Evolutionary conservation across 2,797 vertebrate genomes (phyloP), one percentile per base, ranked within the genome.

Genomic region (Nyctalus aviator): DNA sequence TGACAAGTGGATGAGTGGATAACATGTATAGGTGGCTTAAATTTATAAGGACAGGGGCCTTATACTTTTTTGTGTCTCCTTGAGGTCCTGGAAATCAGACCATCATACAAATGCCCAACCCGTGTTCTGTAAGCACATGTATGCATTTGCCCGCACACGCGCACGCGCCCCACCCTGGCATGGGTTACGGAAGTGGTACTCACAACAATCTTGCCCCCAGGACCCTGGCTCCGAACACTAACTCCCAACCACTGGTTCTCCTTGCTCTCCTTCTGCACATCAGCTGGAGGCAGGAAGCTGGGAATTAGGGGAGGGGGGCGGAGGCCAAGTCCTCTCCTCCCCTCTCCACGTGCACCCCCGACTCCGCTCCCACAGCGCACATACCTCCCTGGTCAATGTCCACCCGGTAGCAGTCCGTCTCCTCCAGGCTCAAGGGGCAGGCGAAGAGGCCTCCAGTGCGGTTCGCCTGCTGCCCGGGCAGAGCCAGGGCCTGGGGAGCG

Each of bases 201-300:
- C 95, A 99, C 99, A 98, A 99, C 99, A 76, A 99, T 98, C 96
- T 99, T 99, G 64, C 99, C 99, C 76, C 99, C 99, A 0, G 99
- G 98, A 1, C 99, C 99, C 96, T 99, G 99, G 97, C 99, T 99
- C 98, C 99, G 99, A 25, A 99, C 99, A 8, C 99, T 99, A 73
- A 99, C 99, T 76, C 99, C 99, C 93, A 99, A 96, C 99, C 99
- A 99, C 96, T 99, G 99, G 98, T 99, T 99, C 97, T 99, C 98
- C 97, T 99, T 99, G 98, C 98, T 99, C 95, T 99, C 99, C 96
- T 98, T 98, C 32, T 98, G 97, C 21, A 97, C 96, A 85, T 97
- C 98, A 97, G 98, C 99, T 99, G 97, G 68, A 18, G 46, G 59
- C 95, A 78, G 85, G 77, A 96, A 69, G 88, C 44, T 12, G 57